Evolutionary conservation across 2,113 vertebrate genomes (phyloP).

Genomic region (Hippocampus comes): DNA sequence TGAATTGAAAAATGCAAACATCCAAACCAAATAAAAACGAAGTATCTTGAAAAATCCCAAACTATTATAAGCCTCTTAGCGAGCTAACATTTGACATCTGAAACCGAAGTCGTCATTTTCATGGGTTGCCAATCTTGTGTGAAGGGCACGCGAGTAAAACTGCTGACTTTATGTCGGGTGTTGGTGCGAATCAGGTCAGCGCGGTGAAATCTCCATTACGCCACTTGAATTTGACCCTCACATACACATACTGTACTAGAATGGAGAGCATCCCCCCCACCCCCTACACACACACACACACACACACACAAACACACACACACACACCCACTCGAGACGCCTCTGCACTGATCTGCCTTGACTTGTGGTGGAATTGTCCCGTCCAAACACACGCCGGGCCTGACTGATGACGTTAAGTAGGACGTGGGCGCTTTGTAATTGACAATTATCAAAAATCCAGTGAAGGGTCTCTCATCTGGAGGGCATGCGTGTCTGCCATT

Average conservation of each 20-base stretch:
- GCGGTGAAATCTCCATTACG: conserved; percentile 51
- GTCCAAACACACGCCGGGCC: conserved; percentile 43
- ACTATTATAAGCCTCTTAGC: too few species aligned
- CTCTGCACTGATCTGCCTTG: conserved; percentile 56
- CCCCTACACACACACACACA: conserved; percentile 1
- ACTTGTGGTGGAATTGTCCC: conserved; percentile 57
- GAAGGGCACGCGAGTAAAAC: too few species aligned
- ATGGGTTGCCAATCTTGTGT: too few species aligned
- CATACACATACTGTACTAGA: conserved; percentile 37
- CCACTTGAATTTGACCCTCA: conserved; percentile 62
- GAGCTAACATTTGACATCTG: too few species aligned
- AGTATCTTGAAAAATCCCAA: too few species aligned
- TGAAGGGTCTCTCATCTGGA: conserved; percentile 52
- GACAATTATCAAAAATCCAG: conserved; percentile 54
- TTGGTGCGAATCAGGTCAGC: conserved; percentile 16
- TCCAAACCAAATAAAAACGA: too few species aligned
- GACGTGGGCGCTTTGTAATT: conserved; percentile 63
- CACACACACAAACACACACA: too few species aligned
- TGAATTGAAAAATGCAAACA: too few species aligned
- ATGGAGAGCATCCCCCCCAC: conserved; percentile 42
- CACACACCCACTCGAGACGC: conserved; percentile 20
- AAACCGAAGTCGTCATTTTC: too few species aligned
- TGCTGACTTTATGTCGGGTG: too few species aligned
- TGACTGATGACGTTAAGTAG: conserved; percentile 65
- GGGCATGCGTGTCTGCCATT: conserved; percentile 53